Percentiles rank a stretch among this genome's conserved stretches.
phyloP scores from a whole-genome alignment of 1,140 invertebrate species.

The Lucilia cuprina region DNA sequence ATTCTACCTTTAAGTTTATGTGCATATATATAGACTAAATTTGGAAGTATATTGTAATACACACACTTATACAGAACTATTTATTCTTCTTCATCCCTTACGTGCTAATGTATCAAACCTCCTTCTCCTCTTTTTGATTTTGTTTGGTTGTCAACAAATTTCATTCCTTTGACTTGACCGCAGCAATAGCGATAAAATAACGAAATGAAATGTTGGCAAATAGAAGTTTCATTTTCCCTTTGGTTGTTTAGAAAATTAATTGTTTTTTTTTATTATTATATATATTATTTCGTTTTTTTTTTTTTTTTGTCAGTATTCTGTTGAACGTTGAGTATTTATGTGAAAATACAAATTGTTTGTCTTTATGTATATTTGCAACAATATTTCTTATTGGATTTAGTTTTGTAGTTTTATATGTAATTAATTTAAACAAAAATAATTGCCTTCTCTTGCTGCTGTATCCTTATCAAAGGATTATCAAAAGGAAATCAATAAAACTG shows the following conservation, averaged over 20 bases:
- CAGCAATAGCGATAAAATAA: neutral
- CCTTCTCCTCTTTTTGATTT: neutral
- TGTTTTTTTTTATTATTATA: neutral
- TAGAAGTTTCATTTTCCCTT: neutral
- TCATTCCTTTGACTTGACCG: neutral
- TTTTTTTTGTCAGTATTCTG: neutral
- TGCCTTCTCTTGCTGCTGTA: neutral
- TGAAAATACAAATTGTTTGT: no score
- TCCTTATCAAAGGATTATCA: neutral
- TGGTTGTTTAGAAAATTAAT: neutral
- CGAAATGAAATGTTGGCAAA: neutral
- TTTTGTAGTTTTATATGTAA: neutral
- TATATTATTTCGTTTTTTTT: neutral
- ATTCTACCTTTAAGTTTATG: neutral
- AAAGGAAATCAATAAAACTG: neutral
- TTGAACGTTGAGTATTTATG: no score
- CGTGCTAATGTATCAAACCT: no score
- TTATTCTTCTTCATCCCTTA: no score
- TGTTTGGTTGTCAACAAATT: neutral
- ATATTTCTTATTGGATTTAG: neutral
- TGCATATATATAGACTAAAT: neutral
- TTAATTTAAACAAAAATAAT: slow-evolving; percentile 1
- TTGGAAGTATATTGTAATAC: neutral
- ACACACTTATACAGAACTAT: neutral
- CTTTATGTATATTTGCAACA: neutral